phyloP scores from a whole-genome alignment of 1,140 invertebrate genomes.

The Parasteatoda tepidariorum region DNA sequence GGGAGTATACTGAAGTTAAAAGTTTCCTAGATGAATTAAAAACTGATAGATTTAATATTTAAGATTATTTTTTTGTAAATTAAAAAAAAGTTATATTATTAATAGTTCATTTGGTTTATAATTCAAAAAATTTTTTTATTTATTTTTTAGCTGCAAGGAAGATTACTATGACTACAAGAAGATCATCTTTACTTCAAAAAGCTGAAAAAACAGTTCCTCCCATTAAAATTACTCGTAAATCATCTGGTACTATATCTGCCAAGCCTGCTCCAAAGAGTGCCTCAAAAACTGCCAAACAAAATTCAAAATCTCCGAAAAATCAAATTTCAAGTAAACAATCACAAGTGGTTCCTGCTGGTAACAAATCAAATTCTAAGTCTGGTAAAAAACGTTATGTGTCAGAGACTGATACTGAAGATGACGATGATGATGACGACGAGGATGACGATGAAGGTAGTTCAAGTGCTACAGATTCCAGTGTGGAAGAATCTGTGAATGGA shows the following conservation, averaged over 20 bases:
- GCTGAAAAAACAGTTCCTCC: constrained; percentile 51
- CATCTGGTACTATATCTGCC: constrained; percentile 30
- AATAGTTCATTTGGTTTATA: too few species aligned
- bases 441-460: constrained; percentile 52
- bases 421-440: constrained; percentile 33
- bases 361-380: constrained; percentile 7
- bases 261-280: constrained; percentile 24
- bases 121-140: not conserved
- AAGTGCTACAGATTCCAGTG: constrained; percentile 55
- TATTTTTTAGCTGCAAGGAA: constrained; percentile 9
- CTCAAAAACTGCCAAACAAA: constrained; percentile 13
- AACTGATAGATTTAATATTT: too few species aligned
- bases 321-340: not conserved
- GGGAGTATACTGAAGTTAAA: too few species aligned
- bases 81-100: too few species aligned
- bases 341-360: not conserved
- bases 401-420: constrained; percentile 44
- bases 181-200: constrained; percentile 39
- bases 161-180: constrained; percentile 40
- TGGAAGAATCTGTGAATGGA: constrained; percentile 54
- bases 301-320: constrained; percentile 14
- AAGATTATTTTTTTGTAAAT: too few species aligned
- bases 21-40: too few species aligned
- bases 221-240: constrained; percentile 43
- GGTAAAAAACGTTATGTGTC: constrained; percentile 47